Base-by-base conservation (phyloP, 2,888 invertebrate genomes). In the Oasisia sp. region DNA sequence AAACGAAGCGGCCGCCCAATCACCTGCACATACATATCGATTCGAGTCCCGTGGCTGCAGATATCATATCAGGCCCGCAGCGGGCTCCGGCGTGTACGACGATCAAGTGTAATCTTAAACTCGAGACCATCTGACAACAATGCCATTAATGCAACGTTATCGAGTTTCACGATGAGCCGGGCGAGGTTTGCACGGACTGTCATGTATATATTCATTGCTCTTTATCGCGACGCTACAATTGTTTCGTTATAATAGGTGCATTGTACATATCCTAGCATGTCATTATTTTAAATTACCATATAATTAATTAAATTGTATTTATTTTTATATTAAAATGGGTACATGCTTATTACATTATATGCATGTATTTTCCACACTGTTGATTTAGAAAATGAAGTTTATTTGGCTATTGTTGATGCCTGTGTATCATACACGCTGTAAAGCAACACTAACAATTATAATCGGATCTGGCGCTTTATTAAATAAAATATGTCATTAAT, bases 21-120 rank as follows among this genome's bases (percentile, higher is more conserved):
- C 74, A 74, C 74, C 74, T 74, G 74, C 27, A 74, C n/a, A 74
- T 74, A 74, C 74, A 74, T 74, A 74, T 19, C n/a, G 74, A 74
- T 74, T 74, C n/a, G 74, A 7, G 74, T n/a, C 74, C 7, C 74
- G 74, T 74, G 27, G 27, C 19, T n/a, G 74, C 74, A 74, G 74
- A 74, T 74, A 27, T 27, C 74, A 74, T 74, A 74, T 74, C 74
- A 27, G 27, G 74, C 74, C 74, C 74, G 74, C 74, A 5, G 27
- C 27, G 74, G 27, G 27, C 0, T 27, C 27, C 74, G 27, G 27
- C 74, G 27, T 74, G 74, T 74, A 74, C 27, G 19, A 74, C 74
- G 27, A 74, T 74, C 74, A 74, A 74, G 74, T 74, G 74, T 74
- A 74, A 74, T n/a, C 27, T 74, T 19, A 74, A 74, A n/a, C 74